These are phyloP conservation scores for Cyanoderma ruficeps DNA, from an alignment of 2,113 vertebrate species.

Conservation along the genomic window DNA sequence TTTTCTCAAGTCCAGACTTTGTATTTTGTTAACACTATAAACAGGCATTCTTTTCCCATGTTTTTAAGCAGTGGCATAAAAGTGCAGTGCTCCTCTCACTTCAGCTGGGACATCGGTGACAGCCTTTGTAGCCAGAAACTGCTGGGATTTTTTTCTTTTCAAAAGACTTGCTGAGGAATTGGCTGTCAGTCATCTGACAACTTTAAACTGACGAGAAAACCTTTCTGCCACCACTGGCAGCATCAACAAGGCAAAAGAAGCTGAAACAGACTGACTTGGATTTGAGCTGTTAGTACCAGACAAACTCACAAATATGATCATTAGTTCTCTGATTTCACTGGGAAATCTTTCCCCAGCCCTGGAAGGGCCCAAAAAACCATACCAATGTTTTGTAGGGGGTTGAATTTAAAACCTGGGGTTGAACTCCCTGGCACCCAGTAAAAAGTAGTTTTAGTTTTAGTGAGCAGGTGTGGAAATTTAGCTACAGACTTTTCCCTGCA, in stretches of 20 bases:
- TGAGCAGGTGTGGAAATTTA: neutral
- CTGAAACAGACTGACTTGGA: conserved; percentile 24
- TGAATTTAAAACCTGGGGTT: neutral
- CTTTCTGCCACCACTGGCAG: neutral
- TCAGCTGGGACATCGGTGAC: neutral
- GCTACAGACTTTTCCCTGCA: neutral
- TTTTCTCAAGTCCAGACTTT: neutral
- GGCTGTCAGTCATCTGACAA: neutral
- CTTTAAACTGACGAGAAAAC: neutral
- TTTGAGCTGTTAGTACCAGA: conserved; percentile 15
- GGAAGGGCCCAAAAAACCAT: conserved; percentile 11
- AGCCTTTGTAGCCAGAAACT: neutral
- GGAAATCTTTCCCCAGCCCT: neutral
- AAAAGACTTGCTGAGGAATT: neutral
- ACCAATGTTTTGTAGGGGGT: neutral
- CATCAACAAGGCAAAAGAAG: neutral
- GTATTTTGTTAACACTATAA: neutral
- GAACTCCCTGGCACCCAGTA: neutral
- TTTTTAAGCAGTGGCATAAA: neutral
- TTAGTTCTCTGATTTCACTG: conserved; percentile 43
- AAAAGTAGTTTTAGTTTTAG: neutral
- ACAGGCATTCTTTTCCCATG: neutral
- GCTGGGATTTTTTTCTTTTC: neutral
- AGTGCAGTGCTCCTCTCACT: neutral
- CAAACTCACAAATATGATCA: neutral